phyloP scores from a whole-genome alignment of 1,140 invertebrate genomes.

The Drosophila bocki region DNA sequence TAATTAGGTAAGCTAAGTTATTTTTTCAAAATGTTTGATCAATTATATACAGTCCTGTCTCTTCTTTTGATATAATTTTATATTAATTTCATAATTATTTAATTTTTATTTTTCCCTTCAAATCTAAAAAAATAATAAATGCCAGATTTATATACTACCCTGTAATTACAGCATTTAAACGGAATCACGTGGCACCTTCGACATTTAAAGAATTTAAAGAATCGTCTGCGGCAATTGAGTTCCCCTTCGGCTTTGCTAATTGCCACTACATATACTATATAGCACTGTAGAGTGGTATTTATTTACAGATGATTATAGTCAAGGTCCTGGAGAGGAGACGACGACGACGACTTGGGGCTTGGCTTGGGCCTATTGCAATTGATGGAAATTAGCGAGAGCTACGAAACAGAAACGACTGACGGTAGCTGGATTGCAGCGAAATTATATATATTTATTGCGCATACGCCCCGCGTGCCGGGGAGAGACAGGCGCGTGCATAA shows the following conservation, averaged over 20 bases:
- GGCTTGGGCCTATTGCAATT: constrained; percentile 47
- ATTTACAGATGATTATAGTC: constrained; percentile 43
- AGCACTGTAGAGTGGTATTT: constrained; percentile 18
- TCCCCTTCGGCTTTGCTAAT: constrained; percentile 41
- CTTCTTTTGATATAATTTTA: too few species aligned
- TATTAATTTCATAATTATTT: not conserved
- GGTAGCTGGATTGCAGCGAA: constrained; percentile 7
- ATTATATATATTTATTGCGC: constrained; percentile 62
- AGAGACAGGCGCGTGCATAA: constrained; percentile 55
- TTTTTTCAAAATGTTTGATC: too few species aligned
- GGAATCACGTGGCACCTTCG: constrained; percentile 29
- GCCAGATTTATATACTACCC: not conserved
- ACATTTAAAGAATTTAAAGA: constrained; percentile 1
- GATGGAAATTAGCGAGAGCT: constrained; percentile 67
- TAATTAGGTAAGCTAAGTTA: too few species aligned
- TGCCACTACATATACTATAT: constrained; percentile 25
- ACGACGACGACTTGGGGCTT: not conserved
- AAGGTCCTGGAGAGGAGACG: constrained; percentile 48
- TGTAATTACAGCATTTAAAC: constrained; percentile 1
- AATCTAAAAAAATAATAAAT: too few species aligned
- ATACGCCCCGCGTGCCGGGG: constrained; percentile 61
- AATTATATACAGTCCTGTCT: too few species aligned
- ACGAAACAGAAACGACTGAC: not conserved
- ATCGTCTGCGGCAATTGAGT: constrained; percentile 28
- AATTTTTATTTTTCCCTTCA: not conserved